These are phyloP conservation scores for Gymnosoma rotundatum DNA, from an alignment of 2,888 invertebrate species.

Conservation along the genomic window DNA sequence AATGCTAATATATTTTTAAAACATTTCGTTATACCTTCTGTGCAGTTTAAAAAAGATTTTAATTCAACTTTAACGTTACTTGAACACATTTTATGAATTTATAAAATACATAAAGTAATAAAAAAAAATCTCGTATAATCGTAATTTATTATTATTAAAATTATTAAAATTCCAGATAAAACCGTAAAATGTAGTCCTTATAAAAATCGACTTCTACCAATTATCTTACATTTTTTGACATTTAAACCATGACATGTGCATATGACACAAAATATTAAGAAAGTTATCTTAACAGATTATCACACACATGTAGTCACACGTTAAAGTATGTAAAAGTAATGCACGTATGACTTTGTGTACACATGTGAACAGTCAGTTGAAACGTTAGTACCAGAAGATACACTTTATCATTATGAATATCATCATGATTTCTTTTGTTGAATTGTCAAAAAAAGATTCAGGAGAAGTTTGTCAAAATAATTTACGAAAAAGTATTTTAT, in stretches of 20 bases:
- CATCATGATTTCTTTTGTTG: slow-evolving; percentile 41
- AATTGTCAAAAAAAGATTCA: slow-evolving; percentile 63
- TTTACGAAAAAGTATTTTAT: slow-evolving; percentile 24
- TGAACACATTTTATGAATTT: no score
- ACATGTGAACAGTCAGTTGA: slow-evolving; percentile 35
- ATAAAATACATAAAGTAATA: no score
- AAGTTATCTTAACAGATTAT: slow-evolving; percentile 68
- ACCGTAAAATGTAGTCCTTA: neutral
- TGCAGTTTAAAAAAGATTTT: no score
- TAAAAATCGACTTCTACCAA: neutral
- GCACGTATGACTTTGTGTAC: neutral
- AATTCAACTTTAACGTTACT: no score
- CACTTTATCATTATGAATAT: slow-evolving; percentile 44
- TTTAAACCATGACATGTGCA: slow-evolving; percentile 33
- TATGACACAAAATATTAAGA: slow-evolving; percentile 66
- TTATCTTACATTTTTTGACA: neutral
- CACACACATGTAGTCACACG: neutral
- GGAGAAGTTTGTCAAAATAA: slow-evolving; percentile 41
- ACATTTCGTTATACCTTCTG: no score
- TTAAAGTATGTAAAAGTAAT: neutral
- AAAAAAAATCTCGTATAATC: no score
- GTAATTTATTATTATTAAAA: no score
- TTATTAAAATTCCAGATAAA: no score
- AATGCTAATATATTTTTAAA: no score
- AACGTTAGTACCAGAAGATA: slow-evolving; percentile 56